These are phyloP conservation scores for Alaudala cheleensis DNA, from an alignment of 2,113 vertebrate species.

Conservation along the genomic window DNA sequence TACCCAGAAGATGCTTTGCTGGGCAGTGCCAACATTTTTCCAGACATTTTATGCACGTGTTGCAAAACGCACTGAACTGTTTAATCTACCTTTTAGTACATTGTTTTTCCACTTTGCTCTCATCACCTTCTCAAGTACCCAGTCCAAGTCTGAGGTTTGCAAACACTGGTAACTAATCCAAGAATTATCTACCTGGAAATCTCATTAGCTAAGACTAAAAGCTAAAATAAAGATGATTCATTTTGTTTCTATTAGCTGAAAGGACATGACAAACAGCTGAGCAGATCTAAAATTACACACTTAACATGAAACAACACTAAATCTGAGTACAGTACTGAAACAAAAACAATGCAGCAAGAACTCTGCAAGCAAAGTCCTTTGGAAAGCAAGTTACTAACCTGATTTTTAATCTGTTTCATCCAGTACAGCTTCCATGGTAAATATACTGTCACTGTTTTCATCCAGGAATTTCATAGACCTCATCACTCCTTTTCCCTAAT, in stretches of 20 bases:
- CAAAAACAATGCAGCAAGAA: neutral
- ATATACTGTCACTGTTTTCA: neutral
- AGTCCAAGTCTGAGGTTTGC: neutral
- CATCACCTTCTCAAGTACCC: neutral
- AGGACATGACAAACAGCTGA: neutral
- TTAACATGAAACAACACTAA: neutral
- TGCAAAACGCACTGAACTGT: neutral
- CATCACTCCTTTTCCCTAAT: neutral
- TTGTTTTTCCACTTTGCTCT: neutral
- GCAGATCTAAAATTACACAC: neutral
- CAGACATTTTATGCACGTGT: neutral
- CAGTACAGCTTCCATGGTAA: neutral
- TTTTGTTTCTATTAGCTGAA: neutral
- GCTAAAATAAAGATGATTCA: neutral
- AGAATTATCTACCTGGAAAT: neutral
- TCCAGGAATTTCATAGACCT: neutral
- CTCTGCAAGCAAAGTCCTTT: neutral
- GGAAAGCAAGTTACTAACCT: neutral
- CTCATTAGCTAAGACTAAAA: slow-evolving; percentile 9
- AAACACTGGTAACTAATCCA: neutral
- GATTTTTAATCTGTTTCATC: neutral
- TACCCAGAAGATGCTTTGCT: neutral
- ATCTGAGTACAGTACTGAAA: neutral
- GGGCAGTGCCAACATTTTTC: neutral
- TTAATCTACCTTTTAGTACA: neutral